These are phyloP conservation scores for Myopa tessellatipennis DNA, from an alignment of 2,888 invertebrate species.

Conservation along the genomic window DNA sequence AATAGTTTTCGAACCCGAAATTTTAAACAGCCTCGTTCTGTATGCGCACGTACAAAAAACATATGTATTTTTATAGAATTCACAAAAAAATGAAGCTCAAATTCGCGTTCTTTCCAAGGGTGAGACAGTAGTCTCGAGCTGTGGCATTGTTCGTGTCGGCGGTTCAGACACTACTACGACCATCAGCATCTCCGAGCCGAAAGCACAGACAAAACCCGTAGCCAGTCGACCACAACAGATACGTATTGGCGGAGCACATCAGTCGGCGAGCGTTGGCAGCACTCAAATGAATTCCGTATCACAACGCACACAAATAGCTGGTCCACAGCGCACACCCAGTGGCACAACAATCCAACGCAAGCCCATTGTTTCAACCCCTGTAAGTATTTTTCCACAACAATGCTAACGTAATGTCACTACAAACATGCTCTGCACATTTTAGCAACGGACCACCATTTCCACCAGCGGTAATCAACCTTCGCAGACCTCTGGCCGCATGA, in stretches of 20 bases:
- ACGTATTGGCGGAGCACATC: constrained; percentile 48
- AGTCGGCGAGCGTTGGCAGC: constrained; percentile 47
- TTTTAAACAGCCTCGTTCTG: not conserved
- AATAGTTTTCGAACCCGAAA: not conserved
- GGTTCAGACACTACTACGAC: constrained; percentile 39
- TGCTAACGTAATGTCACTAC: constrained; percentile 49
- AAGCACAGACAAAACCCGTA: constrained; percentile 30
- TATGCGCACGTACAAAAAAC: constrained; percentile 29
- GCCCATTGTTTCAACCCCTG: constrained; percentile 37
- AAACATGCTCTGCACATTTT: constrained; percentile 49
- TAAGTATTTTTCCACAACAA: constrained; percentile 38
- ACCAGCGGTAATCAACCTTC: constrained; percentile 50
- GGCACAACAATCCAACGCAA: constrained; percentile 53
- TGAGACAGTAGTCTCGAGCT: constrained; percentile 59
- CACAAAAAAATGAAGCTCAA: constrained; percentile 63
- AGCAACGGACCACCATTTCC: constrained; percentile 38
- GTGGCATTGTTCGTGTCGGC: constrained; percentile 65
- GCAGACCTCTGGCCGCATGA: constrained; percentile 59
- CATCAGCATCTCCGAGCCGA: constrained; percentile 45
- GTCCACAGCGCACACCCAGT: constrained; percentile 48
- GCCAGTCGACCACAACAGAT: constrained; percentile 49
- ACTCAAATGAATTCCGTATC: constrained; percentile 49
- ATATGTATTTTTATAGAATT: constrained; percentile 55
- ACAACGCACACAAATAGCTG: constrained; percentile 44
- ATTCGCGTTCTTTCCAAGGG: constrained; percentile 65